Evolutionary conservation across 1,140 invertebrate species (phyloP), one percentile per base, ranked within the genome.

Genomic region (Drepana arcuata): DNA sequence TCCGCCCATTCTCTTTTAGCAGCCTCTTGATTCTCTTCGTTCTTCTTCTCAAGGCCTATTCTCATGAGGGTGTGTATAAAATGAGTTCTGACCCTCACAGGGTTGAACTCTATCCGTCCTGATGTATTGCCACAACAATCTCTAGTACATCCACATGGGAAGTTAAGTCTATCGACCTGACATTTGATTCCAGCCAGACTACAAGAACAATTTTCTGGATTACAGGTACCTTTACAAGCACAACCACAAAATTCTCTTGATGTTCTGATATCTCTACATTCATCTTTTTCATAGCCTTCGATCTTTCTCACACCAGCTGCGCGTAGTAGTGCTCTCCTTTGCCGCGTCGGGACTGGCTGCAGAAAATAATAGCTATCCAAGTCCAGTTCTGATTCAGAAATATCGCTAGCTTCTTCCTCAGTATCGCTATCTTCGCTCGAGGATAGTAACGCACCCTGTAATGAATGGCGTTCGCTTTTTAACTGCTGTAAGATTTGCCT

Each of bases 21-120:
- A 35, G 62, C 70, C 58, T 71, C 74, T 42, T 70, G 62, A 31
- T 62, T 72, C 58, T 80, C 80, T 58, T 84, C 75, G 42, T 81
- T 80, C 74, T 86, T 83, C 66, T 83, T 77, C 75, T 98, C 96
- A 44, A 97, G 80, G 50, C 97, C 94, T 40, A 99, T 71, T 34
- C 95, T 88, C 96, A 98, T 98, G 6, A 99, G 84, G 0, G 97
- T 99, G 62, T 98, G 95, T 48, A 98, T 96, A 60, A 97, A 99
- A 81, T 99, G 97, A n/a, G 95, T 98, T 32, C 95, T 88, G 1
- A 99, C 97, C 35, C 96, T 88, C 15, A 96, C 90, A 0, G 96
- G 95, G 81, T 99, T 98, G 59, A 99, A 99, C 73, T 99, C 97
- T 41, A 98, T 94, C 36, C 97, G 87, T 4, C 97, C 97, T 32